Base-by-base conservation (phyloP, 1,140 invertebrate species). In the Belonocnema kinseyi region DNA sequence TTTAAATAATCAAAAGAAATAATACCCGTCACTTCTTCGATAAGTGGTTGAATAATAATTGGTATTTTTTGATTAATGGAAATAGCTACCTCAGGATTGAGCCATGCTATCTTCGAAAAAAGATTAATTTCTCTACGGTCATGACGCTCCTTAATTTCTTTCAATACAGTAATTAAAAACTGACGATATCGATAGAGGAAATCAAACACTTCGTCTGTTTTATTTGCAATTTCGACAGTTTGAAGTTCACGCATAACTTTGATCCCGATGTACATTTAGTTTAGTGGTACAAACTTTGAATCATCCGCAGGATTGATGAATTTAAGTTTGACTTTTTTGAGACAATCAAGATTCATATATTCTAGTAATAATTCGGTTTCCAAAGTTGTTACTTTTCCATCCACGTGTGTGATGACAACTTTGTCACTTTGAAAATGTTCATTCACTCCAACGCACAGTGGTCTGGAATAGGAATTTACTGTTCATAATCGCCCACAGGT, bases 401-500 rank as follows among this genome's bases (percentile, higher is more conserved):
- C 77, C 19, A 83, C 77, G 19, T 79, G 72, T 1, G 26, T 75
- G 8, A 80, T 72, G n/a, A n/a, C n/a, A n/a, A n/a, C n/a, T n/a
- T n/a, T n/a, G n/a, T n/a, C n/a, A n/a, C n/a, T n/a, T n/a, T n/a
- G n/a, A n/a, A n/a, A n/a, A n/a, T n/a, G n/a, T n/a, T n/a, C n/a
- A n/a, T n/a, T n/a, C n/a, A n/a, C n/a, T n/a, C n/a, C n/a, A n/a
- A n/a, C n/a, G n/a, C n/a, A n/a, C n/a, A n/a, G n/a, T n/a, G n/a
- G n/a, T n/a, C n/a, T n/a, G n/a, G n/a, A n/a, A n/a, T n/a, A n/a
- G n/a, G n/a, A n/a, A n/a, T n/a, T n/a, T n/a, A n/a, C n/a, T n/a
- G n/a, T n/a, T n/a, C n/a, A n/a, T n/a, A n/a, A n/a, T n/a, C n/a
- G n/a, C n/a, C n/a, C n/a, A n/a, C n/a, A n/a, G n/a, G n/a, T n/a